phyloP scores from a whole-genome alignment of 2,113 vertebrate genomes.

The Lanius ludovicianus region DNA sequence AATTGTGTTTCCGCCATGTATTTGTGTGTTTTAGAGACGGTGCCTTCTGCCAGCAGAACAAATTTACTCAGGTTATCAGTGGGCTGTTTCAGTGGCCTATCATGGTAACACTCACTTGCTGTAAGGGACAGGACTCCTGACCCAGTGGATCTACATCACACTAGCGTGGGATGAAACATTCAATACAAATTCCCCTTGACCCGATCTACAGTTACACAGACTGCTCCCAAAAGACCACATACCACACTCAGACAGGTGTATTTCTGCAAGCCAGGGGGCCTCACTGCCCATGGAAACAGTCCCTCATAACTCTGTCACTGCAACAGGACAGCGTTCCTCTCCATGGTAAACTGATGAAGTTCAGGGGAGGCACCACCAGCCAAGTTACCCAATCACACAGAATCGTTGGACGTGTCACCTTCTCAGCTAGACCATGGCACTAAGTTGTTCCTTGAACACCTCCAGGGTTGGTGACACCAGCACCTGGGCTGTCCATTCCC shows the following conservation, averaged over 20 bases:
- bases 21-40: slow-evolving; percentile 82
- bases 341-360: not conserved
- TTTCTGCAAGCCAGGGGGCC: too few species aligned
- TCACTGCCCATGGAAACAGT: not conserved
- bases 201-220: not conserved
- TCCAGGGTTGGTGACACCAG: not conserved
- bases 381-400: not conserved
- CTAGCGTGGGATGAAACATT: not conserved
- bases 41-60: slow-evolving; percentile 73
- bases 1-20: slow-evolving; percentile 88
- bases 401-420: not conserved
- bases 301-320: fast-evolving
- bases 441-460: not conserved
- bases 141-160: not conserved
- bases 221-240: not conserved
- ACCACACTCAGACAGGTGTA: not conserved
- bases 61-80: not conserved
- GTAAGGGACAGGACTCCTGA: not conserved
- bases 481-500: not conserved
- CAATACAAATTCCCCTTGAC: not conserved
- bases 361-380: not conserved
- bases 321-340: not conserved
- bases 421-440: not conserved
- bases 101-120: not conserved
- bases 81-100: not conserved